Evolutionary conservation across 92 coral and sea anemone genomes (phyloP).

Genomic region (Palythoa grandis): DNA sequence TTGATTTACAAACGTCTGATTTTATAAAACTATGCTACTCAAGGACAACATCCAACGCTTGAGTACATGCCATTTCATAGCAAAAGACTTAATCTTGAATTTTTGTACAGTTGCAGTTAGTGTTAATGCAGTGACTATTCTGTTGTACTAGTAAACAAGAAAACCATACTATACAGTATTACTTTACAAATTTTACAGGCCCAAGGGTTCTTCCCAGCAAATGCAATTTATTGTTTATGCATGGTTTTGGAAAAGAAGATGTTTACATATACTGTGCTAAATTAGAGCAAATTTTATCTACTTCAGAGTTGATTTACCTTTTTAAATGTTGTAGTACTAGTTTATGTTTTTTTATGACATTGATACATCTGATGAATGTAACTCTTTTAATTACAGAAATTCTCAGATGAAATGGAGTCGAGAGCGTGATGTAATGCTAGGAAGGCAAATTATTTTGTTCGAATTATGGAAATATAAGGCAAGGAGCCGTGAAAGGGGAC

Average conservation of each 20-base stretch:
- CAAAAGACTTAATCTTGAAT: too few species aligned
- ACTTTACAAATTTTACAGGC: constrained; percentile 47
- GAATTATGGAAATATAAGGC: constrained; percentile 59
- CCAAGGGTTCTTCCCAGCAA: constrained; percentile 33
- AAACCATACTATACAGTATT: too few species aligned
- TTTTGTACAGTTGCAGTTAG: too few species aligned
- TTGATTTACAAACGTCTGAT: too few species aligned
- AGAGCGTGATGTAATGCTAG: constrained; percentile 46
- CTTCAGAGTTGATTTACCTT: constrained; percentile 15
- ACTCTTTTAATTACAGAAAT: constrained; percentile 6
- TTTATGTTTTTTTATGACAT: constrained; percentile 20
- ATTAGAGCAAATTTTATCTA: constrained; percentile 36
- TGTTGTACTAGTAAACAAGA: too few species aligned
- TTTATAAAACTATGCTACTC: too few species aligned
- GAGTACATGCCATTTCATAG: too few species aligned
- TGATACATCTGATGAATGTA: constrained; percentile 30
- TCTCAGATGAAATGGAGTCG: neutral
- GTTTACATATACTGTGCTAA: constrained; percentile 51
- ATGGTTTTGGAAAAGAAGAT: constrained; percentile 36
- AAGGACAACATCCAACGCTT: too few species aligned
- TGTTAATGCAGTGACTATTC: too few species aligned
- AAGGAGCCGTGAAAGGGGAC: constrained; percentile 57
- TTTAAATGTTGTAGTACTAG: constrained; percentile 1
- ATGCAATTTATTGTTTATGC: constrained; percentile 37
- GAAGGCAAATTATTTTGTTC: constrained; percentile 47